Percentiles rank a stretch among this genome's conserved stretches.
These are phyloP conservation scores for Hucho hucho DNA, from an alignment of 2,113 vertebrate genomes.

Conservation along the genomic window DNA sequence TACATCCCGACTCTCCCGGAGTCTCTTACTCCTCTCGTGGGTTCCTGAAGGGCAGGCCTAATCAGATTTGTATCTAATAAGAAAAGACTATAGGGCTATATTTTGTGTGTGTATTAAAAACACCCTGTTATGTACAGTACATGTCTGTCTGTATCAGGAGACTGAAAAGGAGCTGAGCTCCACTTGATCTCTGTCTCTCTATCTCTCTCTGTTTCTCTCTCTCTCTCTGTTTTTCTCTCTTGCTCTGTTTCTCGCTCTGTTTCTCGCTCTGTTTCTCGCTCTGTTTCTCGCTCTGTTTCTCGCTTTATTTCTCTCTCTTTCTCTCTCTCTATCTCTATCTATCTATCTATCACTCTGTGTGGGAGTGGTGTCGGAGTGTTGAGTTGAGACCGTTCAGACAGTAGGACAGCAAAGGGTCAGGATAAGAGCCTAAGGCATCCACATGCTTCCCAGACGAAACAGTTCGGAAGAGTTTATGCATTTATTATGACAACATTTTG, in stretches of 20 bases:
- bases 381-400: too few species aligned
- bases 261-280: background rate
- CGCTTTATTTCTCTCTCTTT: too few species aligned
- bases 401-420: too few species aligned
- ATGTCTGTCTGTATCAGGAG: background rate
- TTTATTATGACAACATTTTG: too few species aligned
- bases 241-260: background rate
- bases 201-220: background rate
- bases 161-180: background rate
- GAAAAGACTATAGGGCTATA: too few species aligned
- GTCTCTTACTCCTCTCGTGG: background rate
- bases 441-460: too few species aligned
- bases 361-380: background rate
- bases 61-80: too few species aligned
- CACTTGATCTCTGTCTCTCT: background rate
- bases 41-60: too few species aligned
- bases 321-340: background rate
- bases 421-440: too few species aligned
- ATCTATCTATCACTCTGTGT: background rate
- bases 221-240: too few species aligned
- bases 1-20: background rate
- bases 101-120: background rate
- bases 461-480: too few species aligned
- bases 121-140: background rate
- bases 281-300: too few species aligned